Conservation (phyloP, 1,140 invertebrate species). For the Ctenoplectra terminalis region DNA sequence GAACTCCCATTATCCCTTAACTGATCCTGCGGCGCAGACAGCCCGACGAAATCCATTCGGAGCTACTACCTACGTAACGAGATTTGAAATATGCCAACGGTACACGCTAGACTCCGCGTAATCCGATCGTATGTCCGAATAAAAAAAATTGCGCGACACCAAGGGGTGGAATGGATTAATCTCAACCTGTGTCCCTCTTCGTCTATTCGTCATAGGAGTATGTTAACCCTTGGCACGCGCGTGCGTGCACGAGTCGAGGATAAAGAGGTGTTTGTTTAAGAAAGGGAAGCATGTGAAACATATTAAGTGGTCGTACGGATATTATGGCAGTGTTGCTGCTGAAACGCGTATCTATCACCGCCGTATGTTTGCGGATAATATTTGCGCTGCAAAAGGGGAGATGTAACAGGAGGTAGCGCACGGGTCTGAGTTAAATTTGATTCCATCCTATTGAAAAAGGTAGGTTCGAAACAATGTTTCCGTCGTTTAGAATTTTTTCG, state of each 20-base stretch:
- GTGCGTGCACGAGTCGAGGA: not conserved
- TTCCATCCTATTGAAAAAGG: not conserved
- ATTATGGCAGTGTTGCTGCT: not conserved
- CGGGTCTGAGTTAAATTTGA: not conserved
- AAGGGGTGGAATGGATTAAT: not conserved
- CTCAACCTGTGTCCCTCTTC: not conserved
- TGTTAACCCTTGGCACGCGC: not conserved
- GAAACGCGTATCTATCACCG: not conserved
- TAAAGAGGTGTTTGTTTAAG: not conserved
- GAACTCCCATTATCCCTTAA: slow-evolving; percentile 53
- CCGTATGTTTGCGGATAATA: not conserved
- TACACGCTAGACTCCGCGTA: slow-evolving; percentile 14
- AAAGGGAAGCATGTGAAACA: not conserved
- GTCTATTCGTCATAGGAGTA: not conserved
- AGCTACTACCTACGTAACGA: slow-evolving; percentile 13
- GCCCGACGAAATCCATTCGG: slow-evolving; percentile 41
- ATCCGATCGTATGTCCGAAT: slow-evolving; percentile 4
- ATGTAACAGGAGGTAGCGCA: not conserved
- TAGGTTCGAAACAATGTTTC: not conserved
- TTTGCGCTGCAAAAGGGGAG: not conserved
- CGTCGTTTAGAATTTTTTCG: not conserved
- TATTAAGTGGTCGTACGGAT: slow-evolving; percentile 1
- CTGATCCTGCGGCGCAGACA: slow-evolving; percentile 47
- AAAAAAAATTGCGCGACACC: not conserved
- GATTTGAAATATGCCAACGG: slow-evolving; percentile 47